Evolutionary conservation across 1,140 invertebrate genomes (phyloP).

Genomic region (Delia radicum): DNA sequence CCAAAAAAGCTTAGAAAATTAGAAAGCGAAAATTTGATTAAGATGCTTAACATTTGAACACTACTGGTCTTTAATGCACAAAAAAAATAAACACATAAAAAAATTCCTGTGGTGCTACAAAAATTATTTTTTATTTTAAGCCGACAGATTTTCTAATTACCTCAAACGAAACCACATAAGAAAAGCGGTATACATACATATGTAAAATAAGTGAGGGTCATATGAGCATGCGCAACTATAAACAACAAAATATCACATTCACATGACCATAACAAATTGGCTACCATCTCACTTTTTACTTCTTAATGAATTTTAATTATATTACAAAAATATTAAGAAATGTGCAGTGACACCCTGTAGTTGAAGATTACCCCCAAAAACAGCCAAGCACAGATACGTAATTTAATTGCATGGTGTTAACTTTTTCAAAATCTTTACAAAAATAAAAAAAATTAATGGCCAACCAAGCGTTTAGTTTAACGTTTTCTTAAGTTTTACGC

Average conservation of each 20-base stretch:
- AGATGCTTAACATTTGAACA: not conserved
- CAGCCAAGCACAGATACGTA: not conserved
- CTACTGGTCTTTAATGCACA: not conserved
- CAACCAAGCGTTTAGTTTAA: constrained; percentile 13
- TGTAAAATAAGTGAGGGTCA: not conserved
- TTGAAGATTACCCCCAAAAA: not conserved
- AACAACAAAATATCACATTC: not conserved
- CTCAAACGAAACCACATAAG: not conserved
- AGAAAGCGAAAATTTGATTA: not conserved
- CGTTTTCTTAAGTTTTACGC: not conserved
- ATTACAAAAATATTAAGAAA: not conserved
- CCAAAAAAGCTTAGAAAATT: not conserved
- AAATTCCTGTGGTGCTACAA: not conserved
- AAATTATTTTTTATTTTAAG: not conserved
- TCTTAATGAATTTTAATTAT: not conserved
- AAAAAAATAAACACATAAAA: not conserved
- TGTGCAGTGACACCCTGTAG: not conserved
- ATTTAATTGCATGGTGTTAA: not conserved
- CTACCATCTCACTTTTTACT: not conserved
- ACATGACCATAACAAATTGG: not conserved
- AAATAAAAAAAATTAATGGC: not conserved
- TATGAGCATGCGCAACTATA: not conserved
- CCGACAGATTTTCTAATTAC: not conserved
- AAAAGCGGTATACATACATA: not conserved
- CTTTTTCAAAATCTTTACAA: not conserved